Evolutionary conservation across 2,797 vertebrate genomes (phyloP).

Genomic region (Monodelphis domestica): DNA sequence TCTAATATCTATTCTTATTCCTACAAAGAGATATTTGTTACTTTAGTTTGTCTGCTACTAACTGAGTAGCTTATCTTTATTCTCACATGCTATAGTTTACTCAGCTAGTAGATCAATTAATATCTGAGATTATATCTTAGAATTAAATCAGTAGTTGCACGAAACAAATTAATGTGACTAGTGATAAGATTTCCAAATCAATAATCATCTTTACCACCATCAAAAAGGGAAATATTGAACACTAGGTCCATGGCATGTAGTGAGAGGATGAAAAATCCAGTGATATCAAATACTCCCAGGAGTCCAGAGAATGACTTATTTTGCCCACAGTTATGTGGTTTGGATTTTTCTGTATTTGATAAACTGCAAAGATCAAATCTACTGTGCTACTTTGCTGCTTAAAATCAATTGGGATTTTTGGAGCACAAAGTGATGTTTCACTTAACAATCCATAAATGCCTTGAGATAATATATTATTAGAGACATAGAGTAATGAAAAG

Average conservation of each 20-base stretch:
- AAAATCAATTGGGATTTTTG: neutral
- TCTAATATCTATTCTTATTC: too few species aligned
- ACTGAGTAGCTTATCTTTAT: too few species aligned
- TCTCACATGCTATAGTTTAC: too few species aligned
- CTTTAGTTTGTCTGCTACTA: too few species aligned
- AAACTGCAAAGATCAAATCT: neutral
- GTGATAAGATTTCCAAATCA: too few species aligned
- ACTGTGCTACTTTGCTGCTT: accelerated
- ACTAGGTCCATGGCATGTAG: neutral
- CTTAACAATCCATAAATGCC: neutral
- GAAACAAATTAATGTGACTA: too few species aligned
- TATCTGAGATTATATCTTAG: too few species aligned
- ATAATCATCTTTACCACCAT: too few species aligned
- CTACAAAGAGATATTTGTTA: too few species aligned
- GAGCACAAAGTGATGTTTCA: neutral
- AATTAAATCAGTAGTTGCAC: too few species aligned
- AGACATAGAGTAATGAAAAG: conserved; percentile 25
- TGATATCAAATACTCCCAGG: neutral
- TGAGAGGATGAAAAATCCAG: neutral
- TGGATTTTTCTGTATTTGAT: neutral
- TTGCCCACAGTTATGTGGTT: neutral
- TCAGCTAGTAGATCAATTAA: too few species aligned
- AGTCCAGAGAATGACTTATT: neutral
- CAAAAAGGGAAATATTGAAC: neutral
- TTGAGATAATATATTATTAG: neutral